Base-by-base conservation (phyloP, 2,797 vertebrate species). In the Scomberomorus guttatus region DNA sequence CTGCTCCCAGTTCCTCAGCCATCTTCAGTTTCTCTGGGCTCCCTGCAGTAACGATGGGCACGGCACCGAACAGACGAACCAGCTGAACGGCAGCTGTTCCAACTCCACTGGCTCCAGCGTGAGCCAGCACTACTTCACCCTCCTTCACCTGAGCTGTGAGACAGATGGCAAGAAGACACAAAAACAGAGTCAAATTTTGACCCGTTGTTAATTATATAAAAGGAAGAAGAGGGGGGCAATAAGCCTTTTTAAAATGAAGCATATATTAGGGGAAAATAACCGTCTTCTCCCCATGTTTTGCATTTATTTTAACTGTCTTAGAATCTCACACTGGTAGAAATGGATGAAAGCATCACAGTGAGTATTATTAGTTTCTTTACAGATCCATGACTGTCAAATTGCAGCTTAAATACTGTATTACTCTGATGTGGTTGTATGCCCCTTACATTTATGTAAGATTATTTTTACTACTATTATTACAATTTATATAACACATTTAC, bases 11-110 rank as follows among this genome's bases (percentile, higher is more conserved):
- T 0, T 90, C 87, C 87, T 89, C 79, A 20, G 95, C 87, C 58
- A 93, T 81, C 72, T 92, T 81, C 75, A 97, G 86, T 84, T 97
- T 98, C 32, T 96, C 94, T 7, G 81, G 44, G 59, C 93, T 95
- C 66, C 97, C 96, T 0, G 95, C 95, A 4, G 96, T 97, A 61
- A 96, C 94, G 0, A 97, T 22, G 55, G 96, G 96, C 84, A 96
- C 66, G 0, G 95, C 95, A 14, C 93, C 89, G 17, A 95, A 94
- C 93, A 96, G 91, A 37, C 87, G 93, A 37, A 89, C 88, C 71
- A 97, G 94, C 84, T 97, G 97, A 83, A 97, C 89, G 37, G 96
- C 96, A 24, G 97, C 97, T n/a, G 95, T 92, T 48, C 97, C 96
- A 2, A 97, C 95, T 0, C 96, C 96, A 0, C 97, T 97, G 17